These are phyloP conservation scores for Thamnaconus septentrionalis DNA, from an alignment of 2,113 vertebrate species.

Conservation along the genomic window DNA sequence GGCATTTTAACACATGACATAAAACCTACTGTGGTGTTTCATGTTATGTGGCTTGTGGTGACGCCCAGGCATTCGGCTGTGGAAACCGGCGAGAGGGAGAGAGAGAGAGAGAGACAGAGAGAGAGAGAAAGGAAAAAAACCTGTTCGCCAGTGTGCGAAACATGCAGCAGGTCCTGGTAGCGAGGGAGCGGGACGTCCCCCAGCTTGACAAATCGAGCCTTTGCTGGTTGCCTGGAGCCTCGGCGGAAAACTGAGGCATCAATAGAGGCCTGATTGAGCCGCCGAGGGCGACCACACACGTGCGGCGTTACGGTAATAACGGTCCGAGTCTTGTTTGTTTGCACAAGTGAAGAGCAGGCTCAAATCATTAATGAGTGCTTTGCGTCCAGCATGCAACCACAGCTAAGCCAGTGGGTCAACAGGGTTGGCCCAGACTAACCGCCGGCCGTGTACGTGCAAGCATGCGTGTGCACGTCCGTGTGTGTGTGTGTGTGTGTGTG, in stretches of 20 bases:
- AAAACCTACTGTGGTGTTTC: slow-evolving; percentile 69
- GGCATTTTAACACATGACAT: slow-evolving; percentile 63
- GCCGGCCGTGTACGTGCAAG: slow-evolving; percentile 33
- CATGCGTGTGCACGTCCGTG: slow-evolving; percentile 27
- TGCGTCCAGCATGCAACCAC: slow-evolving; percentile 75
- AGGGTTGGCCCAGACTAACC: slow-evolving; percentile 70
- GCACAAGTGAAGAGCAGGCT: slow-evolving; percentile 71
- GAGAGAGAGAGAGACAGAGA: no score
- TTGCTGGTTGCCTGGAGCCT: slow-evolving; percentile 18
- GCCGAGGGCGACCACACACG: slow-evolving; percentile 66
- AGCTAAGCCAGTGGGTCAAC: slow-evolving; percentile 75
- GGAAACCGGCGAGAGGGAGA: neutral
- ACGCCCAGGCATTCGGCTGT: slow-evolving; percentile 52
- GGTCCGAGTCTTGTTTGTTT: slow-evolving; percentile 70
- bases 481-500: slow-evolving; percentile 26
- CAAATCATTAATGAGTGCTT: slow-evolving; percentile 75
- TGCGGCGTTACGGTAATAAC: slow-evolving; percentile 67
- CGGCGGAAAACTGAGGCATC: slow-evolving; percentile 58
- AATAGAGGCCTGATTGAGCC: slow-evolving; percentile 67
- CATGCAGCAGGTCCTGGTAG: neutral
- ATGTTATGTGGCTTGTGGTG: slow-evolving; percentile 68
- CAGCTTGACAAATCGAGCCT: slow-evolving; percentile 37
- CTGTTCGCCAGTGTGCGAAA: neutral
- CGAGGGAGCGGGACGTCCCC: neutral
- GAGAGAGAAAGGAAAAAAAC: no score